Percentiles rank a stretch among this genome's conserved stretches.
Evolutionary conservation across 2,113 vertebrate species (phyloP).

Genomic region (Gymnobelideus leadbeateri): DNA sequence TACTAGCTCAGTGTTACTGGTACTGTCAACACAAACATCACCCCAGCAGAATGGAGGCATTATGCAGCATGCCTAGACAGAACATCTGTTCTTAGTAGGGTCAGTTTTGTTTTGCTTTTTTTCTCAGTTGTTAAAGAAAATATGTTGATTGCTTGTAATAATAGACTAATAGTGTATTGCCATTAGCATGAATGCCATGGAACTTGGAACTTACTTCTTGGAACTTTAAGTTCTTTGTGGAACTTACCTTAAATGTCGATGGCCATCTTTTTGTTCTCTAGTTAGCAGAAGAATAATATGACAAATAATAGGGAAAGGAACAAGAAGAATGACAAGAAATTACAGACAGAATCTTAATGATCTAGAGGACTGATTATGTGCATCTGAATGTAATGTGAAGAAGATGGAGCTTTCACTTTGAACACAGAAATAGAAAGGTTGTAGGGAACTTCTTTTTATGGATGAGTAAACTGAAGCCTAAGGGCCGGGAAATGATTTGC

Average conservation of each 20-base stretch:
- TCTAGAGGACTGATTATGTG: constrained; percentile 37
- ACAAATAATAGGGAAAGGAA: neutral
- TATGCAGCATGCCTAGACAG: neutral
- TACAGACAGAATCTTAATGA: constrained; percentile 9
- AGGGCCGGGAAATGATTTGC: constrained; percentile 8
- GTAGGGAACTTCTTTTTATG: constrained; percentile 3
- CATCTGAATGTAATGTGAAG: neutral
- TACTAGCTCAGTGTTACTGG: constrained; percentile 42
- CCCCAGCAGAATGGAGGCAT: neutral
- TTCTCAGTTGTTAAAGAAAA: neutral
- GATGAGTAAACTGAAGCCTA: constrained; percentile 35
- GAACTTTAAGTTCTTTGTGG: neutral
- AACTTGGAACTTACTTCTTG: too few relatives aligned
- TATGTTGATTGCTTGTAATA: neutral
- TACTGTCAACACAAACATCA: constrained; percentile 57
- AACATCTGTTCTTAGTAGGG: constrained; percentile 4
- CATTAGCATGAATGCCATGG: constrained; percentile 13
- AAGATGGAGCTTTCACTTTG: neutral
- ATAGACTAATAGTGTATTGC: neutral
- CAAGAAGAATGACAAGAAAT: constrained; percentile 10
- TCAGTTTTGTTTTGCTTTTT: neutral
- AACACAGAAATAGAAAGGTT: neutral
- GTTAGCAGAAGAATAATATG: neutral
- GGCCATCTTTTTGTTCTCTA: neutral
- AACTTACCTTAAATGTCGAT: neutral